Percentiles rank a stretch among this genome's conserved stretches.
These are phyloP conservation scores for Willisornis vidua DNA, from an alignment of 2,113 vertebrate genomes.

Conservation along the genomic window DNA sequence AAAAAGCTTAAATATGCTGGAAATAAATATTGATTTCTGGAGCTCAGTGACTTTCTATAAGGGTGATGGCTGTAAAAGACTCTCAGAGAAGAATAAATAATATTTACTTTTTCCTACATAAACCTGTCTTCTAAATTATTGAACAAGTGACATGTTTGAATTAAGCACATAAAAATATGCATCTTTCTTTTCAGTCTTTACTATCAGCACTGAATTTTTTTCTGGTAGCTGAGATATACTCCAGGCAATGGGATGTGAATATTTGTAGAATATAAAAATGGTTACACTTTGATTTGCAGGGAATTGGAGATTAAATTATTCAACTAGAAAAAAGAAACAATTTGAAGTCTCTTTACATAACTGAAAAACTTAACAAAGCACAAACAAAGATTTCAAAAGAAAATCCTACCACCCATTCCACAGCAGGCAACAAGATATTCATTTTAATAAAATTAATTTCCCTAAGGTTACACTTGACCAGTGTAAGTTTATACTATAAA, in stretches of 20 bases:
- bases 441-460: background rate
- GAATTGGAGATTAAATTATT: background rate
- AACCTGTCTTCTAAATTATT: constrained; percentile 19
- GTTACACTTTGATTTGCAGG: background rate
- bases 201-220: constrained; percentile 15
- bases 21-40: constrained; percentile 63
- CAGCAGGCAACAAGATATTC: background rate
- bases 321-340: background rate
- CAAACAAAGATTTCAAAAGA: background rate
- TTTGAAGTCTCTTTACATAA: background rate
- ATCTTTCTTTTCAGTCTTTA: constrained; percentile 29
- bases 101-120: constrained; percentile 40
- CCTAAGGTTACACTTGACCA: background rate
- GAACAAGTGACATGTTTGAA: constrained; percentile 31
- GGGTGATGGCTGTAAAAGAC: constrained; percentile 12
- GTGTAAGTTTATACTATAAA: background rate
- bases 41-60: constrained; percentile 1
- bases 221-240: constrained; percentile 1
- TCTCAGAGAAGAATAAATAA: constrained; percentile 28
- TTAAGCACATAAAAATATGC: constrained; percentile 38
- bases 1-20: constrained; percentile 44
- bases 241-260: background rate
- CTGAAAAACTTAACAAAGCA: background rate
- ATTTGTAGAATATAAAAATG: background rate
- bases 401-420: background rate